A percentile compares a stretch with the other conserved stretches of the same genome.
These are phyloP conservation scores for Harpagifer antarcticus DNA, from an alignment of 2,797 vertebrate species.

Conservation along the genomic window DNA sequence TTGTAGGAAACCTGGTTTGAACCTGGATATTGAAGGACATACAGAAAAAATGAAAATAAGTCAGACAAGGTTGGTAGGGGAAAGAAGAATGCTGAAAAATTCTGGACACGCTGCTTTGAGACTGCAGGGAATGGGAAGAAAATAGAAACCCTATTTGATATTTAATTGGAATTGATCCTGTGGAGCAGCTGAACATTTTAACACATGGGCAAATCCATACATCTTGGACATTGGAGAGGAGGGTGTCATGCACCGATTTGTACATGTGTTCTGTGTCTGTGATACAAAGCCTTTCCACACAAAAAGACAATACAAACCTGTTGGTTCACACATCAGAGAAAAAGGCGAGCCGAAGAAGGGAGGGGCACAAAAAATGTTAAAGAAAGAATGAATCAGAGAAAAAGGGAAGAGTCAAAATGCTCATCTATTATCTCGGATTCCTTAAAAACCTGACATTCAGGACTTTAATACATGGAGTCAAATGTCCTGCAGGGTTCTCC, in stretches of 20 bases:
- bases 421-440: too few relatives aligned
- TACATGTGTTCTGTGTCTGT: background rate
- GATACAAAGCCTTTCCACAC: constrained; percentile 14
- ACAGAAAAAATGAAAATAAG: constrained; percentile 34
- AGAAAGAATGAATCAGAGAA: constrained; percentile 35
- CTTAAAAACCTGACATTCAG: too few relatives aligned
- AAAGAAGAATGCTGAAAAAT: constrained; percentile 26
- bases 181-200: constrained; percentile 60
- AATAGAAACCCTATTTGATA: constrained; percentile 68
- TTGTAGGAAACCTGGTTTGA: constrained; percentile 19
- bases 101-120: constrained; percentile 39
- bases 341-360: constrained; percentile 11
- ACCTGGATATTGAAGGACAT: constrained; percentile 32
- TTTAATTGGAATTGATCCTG: constrained; percentile 80
- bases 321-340: constrained; percentile 44
- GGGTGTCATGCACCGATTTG: background rate
- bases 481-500: too few relatives aligned
- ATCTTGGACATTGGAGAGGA: constrained; percentile 25
- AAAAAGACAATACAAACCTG: constrained; percentile 13
- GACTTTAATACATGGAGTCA: too few relatives aligned
- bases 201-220: constrained; percentile 66
- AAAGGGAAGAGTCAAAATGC: constrained; percentile 20
- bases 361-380: constrained; percentile 22
- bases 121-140: constrained; percentile 41
- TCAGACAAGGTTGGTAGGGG: constrained; percentile 2